These are phyloP conservation scores for Lepus timidus DNA, from an alignment of 2,113 vertebrate genomes.

Conservation along the genomic window DNA sequence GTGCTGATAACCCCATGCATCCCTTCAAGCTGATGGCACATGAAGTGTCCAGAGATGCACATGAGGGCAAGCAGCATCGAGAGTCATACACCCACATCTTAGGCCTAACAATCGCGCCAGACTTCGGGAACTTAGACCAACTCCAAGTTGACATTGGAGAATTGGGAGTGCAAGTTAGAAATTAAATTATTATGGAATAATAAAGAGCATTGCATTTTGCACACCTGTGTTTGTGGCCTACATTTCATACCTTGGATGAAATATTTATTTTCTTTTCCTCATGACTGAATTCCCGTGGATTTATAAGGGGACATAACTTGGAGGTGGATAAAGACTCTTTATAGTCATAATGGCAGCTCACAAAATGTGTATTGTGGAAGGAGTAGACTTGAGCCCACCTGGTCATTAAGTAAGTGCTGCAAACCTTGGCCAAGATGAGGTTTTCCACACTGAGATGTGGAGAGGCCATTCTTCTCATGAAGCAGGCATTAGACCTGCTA, in stretches of 20 bases:
- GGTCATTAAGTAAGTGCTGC: conserved; percentile 69
- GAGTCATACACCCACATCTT: background rate
- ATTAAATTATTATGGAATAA: conserved; percentile 59
- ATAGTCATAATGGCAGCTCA: conserved; percentile 54
- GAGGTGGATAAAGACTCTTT: conserved; percentile 68
- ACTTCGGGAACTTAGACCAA: background rate
- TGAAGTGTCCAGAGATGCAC: background rate
- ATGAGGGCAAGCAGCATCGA: background rate
- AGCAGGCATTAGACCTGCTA: conserved; percentile 28
- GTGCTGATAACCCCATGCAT: background rate
- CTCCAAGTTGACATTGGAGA: conserved; percentile 5
- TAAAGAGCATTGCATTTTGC: conserved; percentile 58
- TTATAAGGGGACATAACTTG: conserved; percentile 59
- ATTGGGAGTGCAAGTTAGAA: conserved; percentile 5
- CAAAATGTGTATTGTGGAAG: conserved; percentile 69
- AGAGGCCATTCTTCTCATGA: conserved; percentile 30
- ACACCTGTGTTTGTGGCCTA: conserved; percentile 61
- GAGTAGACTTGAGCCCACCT: conserved; percentile 62
- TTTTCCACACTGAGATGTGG: conserved; percentile 31
- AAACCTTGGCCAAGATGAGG: conserved; percentile 60
- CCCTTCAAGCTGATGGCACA: background rate
- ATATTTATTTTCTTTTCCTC: conserved; percentile 71
- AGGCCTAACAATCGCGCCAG: background rate
- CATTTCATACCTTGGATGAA: conserved; percentile 56
- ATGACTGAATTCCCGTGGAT: conserved; percentile 47